phyloP scores from a whole-genome alignment of 2,888 invertebrate species.

The Drosophila maculinotata region DNA sequence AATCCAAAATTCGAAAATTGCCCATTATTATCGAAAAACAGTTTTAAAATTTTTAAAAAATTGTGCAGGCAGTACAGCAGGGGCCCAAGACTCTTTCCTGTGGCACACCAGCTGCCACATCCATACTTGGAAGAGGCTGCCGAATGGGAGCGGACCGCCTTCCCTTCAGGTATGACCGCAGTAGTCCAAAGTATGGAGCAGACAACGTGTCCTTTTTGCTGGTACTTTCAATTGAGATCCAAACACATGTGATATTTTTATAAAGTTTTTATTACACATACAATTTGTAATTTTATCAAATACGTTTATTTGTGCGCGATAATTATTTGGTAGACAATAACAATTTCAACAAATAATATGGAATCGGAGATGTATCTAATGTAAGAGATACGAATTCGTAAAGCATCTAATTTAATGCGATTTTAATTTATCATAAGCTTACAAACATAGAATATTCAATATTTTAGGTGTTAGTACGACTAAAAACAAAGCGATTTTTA shows the following conservation, averaged over 20 bases:
- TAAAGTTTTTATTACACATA: slow-evolving; percentile 74
- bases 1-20: no score
- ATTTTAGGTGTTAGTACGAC: slow-evolving; percentile 52
- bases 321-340: slow-evolving; percentile 41
- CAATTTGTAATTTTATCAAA: slow-evolving; percentile 59
- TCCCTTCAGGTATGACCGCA: no score
- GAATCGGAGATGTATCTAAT: slow-evolving; percentile 18
- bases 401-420: slow-evolving; percentile 32
- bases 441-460: slow-evolving; percentile 59
- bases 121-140: no score
- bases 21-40: no score
- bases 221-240: background rate
- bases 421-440: slow-evolving; percentile 69
- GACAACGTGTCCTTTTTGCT: no score
- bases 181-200: no score
- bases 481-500: slow-evolving; percentile 63
- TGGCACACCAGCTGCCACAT: no score
- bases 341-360: slow-evolving; percentile 52
- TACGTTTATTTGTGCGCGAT: slow-evolving; percentile 47
- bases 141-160: no score
- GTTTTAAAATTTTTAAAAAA: no score
- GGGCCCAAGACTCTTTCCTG: no score
- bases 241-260: slow-evolving; percentile 27
- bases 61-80: no score
- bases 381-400: slow-evolving; percentile 40